These are phyloP conservation scores for Semaprochilodus insignis DNA, from an alignment of 2,797 vertebrate species.

Conservation along the genomic window DNA sequence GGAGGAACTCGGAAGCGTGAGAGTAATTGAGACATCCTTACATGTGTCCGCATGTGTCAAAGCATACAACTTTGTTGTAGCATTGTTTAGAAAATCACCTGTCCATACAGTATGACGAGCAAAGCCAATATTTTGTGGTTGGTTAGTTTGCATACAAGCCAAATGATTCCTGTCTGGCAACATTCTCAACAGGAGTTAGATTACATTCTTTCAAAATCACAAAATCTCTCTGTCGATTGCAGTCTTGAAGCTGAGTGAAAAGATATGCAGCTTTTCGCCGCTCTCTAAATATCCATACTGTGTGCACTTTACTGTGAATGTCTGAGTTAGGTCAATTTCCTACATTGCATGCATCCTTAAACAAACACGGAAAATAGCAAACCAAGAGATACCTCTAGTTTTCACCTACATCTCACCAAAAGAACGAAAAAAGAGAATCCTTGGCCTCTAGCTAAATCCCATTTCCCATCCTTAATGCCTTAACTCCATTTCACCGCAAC, in stretches of 20 bases:
- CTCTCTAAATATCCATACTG: not conserved
- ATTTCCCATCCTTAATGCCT: constrained; percentile 47
- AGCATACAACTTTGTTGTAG: too few relatives aligned
- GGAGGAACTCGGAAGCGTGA: too few relatives aligned
- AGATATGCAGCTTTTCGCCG: not conserved
- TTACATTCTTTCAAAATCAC: not conserved
- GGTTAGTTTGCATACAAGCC: too few relatives aligned
- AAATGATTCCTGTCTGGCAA: too few relatives aligned
- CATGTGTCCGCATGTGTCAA: too few relatives aligned
- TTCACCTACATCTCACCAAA: not conserved
- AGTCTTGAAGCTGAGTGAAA: not conserved
- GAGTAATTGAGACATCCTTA: too few relatives aligned
- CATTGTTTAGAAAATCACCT: too few relatives aligned
- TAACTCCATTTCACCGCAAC: constrained; percentile 47
- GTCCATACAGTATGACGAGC: too few relatives aligned
- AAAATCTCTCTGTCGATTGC: not conserved
- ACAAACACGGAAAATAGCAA: not conserved
- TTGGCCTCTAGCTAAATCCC: constrained; percentile 19
- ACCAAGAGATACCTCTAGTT: not conserved
- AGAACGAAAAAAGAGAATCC: constrained; percentile 7
- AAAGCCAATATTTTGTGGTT: too few relatives aligned
- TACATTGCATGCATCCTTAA: not conserved
- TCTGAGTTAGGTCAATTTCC: not conserved
- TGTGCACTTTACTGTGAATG: not conserved
- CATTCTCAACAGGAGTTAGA: too few relatives aligned